These are phyloP conservation scores for Cantharis lateralis DNA, from an alignment of 2,888 invertebrate genomes.

Conservation along the genomic window DNA sequence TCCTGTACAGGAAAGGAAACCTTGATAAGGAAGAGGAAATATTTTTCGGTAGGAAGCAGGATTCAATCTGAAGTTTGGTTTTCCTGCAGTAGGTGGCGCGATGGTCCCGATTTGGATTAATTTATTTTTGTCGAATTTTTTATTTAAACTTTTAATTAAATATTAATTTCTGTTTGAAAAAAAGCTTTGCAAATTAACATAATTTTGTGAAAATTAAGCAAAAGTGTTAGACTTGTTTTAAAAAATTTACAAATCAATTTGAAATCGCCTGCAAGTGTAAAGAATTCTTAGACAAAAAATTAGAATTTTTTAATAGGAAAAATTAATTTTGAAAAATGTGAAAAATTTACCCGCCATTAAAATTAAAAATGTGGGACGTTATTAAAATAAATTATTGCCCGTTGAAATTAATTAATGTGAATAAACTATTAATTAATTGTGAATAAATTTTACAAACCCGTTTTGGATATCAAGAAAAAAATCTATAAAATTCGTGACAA, in stretches of 20 bases:
- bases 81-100: neutral
- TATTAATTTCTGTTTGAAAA: neutral
- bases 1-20: neutral
- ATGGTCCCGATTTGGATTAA: neutral
- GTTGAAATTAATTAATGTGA: constrained; percentile 3
- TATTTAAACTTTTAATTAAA: neutral
- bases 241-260: neutral
- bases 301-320: neutral
- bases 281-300: neutral
- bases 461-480: neutral
- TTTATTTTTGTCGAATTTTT: neutral
- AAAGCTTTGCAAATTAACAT: too few species aligned
- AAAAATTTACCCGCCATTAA: neutral
- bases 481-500: neutral
- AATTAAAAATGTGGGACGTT: neutral
- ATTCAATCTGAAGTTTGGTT: neutral
- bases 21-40: too few species aligned
- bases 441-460: neutral
- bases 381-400: constrained; percentile 1
- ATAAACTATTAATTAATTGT: constrained; percentile 2
- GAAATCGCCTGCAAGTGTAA: neutral
- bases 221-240: neutral
- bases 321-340: neutral
- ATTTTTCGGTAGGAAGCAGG: neutral
- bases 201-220: neutral